Base-by-base conservation (phyloP, 2,888 invertebrate species). In the Microplitis manilae region DNA sequence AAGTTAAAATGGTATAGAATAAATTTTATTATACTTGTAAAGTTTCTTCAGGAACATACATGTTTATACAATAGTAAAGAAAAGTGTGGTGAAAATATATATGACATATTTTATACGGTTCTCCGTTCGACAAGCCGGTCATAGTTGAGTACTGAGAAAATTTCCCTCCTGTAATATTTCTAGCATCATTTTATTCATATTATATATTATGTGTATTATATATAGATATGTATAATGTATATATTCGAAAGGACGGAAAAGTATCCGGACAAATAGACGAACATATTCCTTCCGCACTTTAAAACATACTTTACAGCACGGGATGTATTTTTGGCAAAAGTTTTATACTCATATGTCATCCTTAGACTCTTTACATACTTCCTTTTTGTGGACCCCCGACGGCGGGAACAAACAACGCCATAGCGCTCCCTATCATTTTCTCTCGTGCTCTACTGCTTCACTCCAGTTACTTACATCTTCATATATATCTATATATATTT, bases 201-300 rank as follows among this genome's bases (percentile, higher is more conserved):
- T 13, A 50, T 50, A 50, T 13, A 50, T 2, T 20, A 64, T 9
- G 30, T 20, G 15, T 13, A 64, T 64, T 20, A 64, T 5, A 64
- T 17, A 17, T 20, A 64, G 30, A 5, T 64, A 64, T 64, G 17
- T 64, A 20, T 64, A 20, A 20, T 20, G 64, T 64, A 64, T 64
- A 20, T 8, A 64, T 64, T 17, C 15, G 30, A 17, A 50, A 50
- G 13, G 8, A 50, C 50, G 74, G 60, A 75, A 71, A 77, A 77
- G 77, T 77, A 77, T 77, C 74, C 74, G 74, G 71, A 64, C 74
- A 76, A 76, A 76, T 75, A 71, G 74, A 75, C 60, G 41, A 77
- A 77, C 77, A 75, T 77, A 77, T 77, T 77, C 77, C 68, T 77
- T 74, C 74, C 77, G 73, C 71, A 77, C 74, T 77, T 77, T 74